Evolutionary conservation across 2,113 vertebrate species (phyloP).

Genomic region (Ailuropoda melanoleuca): DNA sequence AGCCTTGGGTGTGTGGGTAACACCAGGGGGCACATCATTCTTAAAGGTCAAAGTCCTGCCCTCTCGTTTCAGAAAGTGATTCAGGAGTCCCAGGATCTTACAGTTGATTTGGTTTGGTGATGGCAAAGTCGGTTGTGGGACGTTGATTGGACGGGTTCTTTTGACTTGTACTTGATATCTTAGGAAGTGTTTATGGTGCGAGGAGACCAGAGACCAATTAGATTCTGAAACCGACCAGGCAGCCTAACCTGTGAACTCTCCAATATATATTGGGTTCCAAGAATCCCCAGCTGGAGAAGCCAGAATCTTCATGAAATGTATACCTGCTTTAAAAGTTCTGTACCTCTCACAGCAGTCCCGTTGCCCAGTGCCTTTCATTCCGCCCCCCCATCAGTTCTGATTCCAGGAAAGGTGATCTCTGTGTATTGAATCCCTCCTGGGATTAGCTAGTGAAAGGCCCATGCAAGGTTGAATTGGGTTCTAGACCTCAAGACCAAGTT

Average conservation of each 20-base stretch:
- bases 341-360: not conserved
- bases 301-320: constrained; percentile 5
- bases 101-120: constrained; percentile 9
- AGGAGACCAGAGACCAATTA: not conserved
- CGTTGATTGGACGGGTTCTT: constrained; percentile 16
- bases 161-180: constrained; percentile 54
- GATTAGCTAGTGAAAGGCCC: not conserved
- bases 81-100: not conserved
- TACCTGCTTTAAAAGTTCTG: constrained; percentile 19
- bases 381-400: not conserved
- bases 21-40: not conserved
- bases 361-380: not conserved
- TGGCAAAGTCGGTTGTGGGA: constrained; percentile 39
- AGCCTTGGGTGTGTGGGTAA: not conserved
- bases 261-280: not conserved
- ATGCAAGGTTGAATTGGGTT: not conserved
- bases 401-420: not conserved
- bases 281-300: constrained; percentile 39
- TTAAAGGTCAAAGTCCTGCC: constrained; percentile 46
- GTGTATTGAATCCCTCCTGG: not conserved
- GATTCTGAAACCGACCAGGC: constrained; percentile 28
- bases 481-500: constrained; percentile 26
- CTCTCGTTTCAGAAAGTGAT: not conserved
- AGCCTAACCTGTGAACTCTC: constrained; percentile 1
- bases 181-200: constrained; percentile 10